Base-by-base conservation (phyloP, 2,113 vertebrate genomes). In the Cebidichthys violaceus region DNA sequence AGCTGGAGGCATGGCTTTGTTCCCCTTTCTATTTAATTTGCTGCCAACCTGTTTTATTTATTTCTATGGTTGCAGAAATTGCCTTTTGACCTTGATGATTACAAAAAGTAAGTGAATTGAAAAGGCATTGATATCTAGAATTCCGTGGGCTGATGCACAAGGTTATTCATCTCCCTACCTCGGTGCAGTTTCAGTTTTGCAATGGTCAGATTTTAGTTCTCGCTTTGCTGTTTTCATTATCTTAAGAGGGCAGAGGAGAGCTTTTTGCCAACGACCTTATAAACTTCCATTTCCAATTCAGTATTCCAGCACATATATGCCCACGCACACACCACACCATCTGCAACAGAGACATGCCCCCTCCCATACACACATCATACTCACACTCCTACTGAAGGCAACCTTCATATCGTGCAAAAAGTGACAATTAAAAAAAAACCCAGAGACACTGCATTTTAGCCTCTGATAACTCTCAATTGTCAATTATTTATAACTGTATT, bases 21-120 rank as follows among this genome's bases (percentile, higher is more conserved):
- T 94, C 91, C 86, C 92, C 84, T 90, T 89, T 89, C 87, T 93
- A 93, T 93, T 94, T 93, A 90, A 95, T 94, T 95, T 93, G 77
- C 90, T 90, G 84, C 85, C 88, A 93, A 89, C 91, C 89, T 92
- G 90, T 94, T 93, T 94, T 92, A 92, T 95, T 94, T 95, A 92
- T 93, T 94, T 94, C 89, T 89, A 77, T 74, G 67, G 83, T 93
- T 90, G 88, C 88, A 93, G 79, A 93, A 92, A 92, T 92, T 93
- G 88, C 89, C 92, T 94, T 94, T 94, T 95, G 93, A 95, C 93
- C 93, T 95, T 93, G 93, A 90, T 91, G 87, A 88, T 94, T 93
- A 90, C 93, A 89, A 92, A 92, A 90, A 88, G 78, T 91, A 93
- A 93, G 93, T 91, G 92, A 94, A 93, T 93, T 89, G 92, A 95